Percentiles rank a stretch among this genome's conserved stretches.
phyloP scores from a whole-genome alignment of 2,888 invertebrate genomes.

The Leptopilina myrica region DNA sequence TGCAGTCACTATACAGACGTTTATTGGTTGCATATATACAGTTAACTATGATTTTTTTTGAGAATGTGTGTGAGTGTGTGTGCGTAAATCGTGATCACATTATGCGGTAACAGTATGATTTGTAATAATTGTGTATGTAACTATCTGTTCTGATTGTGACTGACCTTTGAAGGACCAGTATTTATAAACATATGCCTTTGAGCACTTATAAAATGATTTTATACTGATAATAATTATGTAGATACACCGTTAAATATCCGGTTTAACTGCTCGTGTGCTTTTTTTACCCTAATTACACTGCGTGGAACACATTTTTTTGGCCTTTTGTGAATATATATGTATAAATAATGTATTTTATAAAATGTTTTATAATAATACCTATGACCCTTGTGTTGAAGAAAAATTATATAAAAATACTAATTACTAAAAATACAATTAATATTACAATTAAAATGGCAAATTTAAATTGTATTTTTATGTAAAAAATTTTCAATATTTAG shows the following conservation, averaged over 20 bases:
- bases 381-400: no score
- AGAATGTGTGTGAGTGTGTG: neutral
- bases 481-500: no score
- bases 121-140: slow-evolving; percentile 20
- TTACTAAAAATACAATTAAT: no score
- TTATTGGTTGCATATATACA: slow-evolving; percentile 3
- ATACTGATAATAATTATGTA: slow-evolving; percentile 3
- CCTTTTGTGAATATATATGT: no score
- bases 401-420: no score
- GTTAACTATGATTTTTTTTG: neutral
- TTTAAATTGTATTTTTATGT: no score
- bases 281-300: neutral
- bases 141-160: slow-evolving; percentile 19
- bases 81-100: slow-evolving; percentile 28
- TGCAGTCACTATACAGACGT: slow-evolving; percentile 17
- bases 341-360: no score
- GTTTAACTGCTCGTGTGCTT: neutral
- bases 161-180: slow-evolving; percentile 39
- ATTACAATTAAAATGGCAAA: no score
- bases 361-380: no score
- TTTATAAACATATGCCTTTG: slow-evolving; percentile 18
- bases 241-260: slow-evolving; percentile 6
- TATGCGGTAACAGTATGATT: slow-evolving; percentile 31
- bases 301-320: neutral
- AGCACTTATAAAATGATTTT: slow-evolving; percentile 3